phyloP scores from a whole-genome alignment of 2,888 invertebrate species.

The Junonia oenone region DNA sequence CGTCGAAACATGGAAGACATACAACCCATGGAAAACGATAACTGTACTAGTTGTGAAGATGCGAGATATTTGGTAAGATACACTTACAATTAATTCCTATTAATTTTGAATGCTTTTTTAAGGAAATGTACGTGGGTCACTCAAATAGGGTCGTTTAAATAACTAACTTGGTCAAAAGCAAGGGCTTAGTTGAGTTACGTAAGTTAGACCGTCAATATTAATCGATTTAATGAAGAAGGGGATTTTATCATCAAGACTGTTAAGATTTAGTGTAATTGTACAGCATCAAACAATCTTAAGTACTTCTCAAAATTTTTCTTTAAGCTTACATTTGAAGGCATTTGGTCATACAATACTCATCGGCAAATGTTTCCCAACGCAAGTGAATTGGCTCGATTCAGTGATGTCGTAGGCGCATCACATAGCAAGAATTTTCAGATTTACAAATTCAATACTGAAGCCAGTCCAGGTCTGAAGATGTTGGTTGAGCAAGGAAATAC shows the following conservation, averaged over 20 bases:
- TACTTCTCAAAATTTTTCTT: no score
- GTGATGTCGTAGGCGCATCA: slow-evolving; percentile 68
- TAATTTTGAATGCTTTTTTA: no score
- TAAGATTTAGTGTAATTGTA: no score
- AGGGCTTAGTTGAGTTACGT: no score
- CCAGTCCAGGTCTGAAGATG: slow-evolving; percentile 55
- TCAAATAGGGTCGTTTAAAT: no score
- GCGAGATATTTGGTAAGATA: slow-evolving; percentile 66
- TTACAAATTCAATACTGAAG: slow-evolving; percentile 54
- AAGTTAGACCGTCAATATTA: no score
- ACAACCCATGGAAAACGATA: slow-evolving; percentile 54
- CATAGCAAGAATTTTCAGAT: slow-evolving; percentile 55
- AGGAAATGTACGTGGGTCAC: no score
- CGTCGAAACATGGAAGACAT: slow-evolving; percentile 61
- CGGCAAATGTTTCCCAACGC: slow-evolving; percentile 48
- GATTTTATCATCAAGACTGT: no score
- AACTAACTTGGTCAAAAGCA: no score
- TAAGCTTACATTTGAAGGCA: slow-evolving; percentile 61
- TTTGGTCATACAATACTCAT: slow-evolving; percentile 67
- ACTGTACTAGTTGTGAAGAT: slow-evolving; percentile 61
- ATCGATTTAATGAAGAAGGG: no score
- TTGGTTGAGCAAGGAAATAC: slow-evolving; percentile 71
- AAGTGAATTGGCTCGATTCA: slow-evolving; percentile 43
- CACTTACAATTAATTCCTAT: no score
- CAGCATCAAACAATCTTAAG: no score